phyloP scores from a whole-genome alignment of 2,113 vertebrate species.

The Melanocharis versteri region DNA sequence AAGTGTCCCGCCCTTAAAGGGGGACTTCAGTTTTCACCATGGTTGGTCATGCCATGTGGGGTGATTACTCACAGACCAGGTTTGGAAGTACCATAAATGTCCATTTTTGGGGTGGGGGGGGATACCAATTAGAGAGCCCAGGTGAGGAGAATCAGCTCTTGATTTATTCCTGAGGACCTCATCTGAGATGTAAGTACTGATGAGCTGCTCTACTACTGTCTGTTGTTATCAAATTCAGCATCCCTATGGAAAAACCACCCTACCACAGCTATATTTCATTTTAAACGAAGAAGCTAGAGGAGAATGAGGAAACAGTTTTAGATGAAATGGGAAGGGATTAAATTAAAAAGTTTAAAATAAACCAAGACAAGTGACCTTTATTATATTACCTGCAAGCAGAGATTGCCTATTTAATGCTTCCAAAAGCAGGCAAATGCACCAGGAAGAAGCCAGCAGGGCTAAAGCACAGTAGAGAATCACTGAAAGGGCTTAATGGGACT shows the following conservation, averaged over 20 bases:
- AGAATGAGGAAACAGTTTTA: background rate
- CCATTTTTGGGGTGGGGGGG: background rate
- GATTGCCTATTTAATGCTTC: background rate
- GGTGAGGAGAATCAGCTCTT: background rate
- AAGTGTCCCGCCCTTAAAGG: background rate
- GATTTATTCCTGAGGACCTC: background rate
- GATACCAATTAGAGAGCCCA: background rate
- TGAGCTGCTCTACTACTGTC: background rate
- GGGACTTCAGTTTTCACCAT: background rate
- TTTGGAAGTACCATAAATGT: background rate
- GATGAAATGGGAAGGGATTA: background rate
- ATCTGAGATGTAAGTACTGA: background rate
- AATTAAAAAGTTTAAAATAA: background rate
- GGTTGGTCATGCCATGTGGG: accelerated
- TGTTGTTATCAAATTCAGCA: background rate
- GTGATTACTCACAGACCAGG: background rate
- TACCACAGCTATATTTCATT: background rate
- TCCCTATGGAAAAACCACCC: background rate
- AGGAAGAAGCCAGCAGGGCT: background rate
- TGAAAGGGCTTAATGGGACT: background rate
- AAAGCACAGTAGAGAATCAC: background rate
- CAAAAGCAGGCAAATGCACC: background rate
- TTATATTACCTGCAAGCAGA: background rate
- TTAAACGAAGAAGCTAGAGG: background rate
- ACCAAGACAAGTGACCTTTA: background rate